Evolutionary conservation across 2,113 vertebrate species (phyloP).

Genomic region (Baryphthengus martii): DNA sequence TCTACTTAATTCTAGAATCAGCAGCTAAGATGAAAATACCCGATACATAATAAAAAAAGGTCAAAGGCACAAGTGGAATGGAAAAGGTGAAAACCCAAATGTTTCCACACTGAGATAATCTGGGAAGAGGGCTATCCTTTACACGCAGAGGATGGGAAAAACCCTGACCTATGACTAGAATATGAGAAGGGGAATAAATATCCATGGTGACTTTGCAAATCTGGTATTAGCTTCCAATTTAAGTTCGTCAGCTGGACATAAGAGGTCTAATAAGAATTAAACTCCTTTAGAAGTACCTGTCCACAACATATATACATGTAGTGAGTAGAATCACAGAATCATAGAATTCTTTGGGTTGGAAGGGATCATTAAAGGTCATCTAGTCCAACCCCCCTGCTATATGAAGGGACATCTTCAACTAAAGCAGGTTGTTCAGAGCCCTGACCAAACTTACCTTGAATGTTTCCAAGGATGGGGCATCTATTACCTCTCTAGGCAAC

Average conservation of each 20-base stretch:
- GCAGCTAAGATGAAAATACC: not conserved
- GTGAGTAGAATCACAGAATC: not conserved
- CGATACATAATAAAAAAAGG: not conserved
- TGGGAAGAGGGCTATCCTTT: not conserved
- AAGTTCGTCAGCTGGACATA: not conserved
- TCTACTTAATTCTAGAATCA: not conserved
- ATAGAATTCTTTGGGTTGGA: not conserved
- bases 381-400: not conserved
- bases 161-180: not conserved
- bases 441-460: too few species aligned
- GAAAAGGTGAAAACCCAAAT: not conserved
- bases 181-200: not conserved
- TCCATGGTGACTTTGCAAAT: not conserved
- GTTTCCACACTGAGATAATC: not conserved
- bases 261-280: not conserved
- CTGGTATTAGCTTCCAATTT: not conserved
- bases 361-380: not conserved
- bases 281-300: not conserved
- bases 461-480: too few species aligned
- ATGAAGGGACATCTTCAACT: too few species aligned
- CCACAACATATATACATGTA: not conserved
- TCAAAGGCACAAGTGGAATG: not conserved
- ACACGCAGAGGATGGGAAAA: not conserved
- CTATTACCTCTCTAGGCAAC: too few species aligned
- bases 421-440: too few species aligned